Base-by-base conservation (phyloP, 2,797 vertebrate species). In the Pseudochirops cupreus region DNA sequence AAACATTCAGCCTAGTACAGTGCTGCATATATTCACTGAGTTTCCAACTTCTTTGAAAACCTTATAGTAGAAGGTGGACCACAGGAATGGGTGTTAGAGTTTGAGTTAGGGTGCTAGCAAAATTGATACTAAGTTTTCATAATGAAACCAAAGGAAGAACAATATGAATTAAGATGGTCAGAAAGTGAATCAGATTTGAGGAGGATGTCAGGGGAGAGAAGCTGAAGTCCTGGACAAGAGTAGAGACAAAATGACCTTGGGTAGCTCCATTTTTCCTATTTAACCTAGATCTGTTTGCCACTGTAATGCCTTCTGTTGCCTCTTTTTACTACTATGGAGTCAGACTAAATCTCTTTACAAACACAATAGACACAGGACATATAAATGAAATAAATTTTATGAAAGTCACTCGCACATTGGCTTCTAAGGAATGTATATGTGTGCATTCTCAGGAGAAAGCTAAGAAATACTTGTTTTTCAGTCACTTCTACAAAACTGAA, bases 401-500 rank as follows among this genome's bases (percentile, higher is more conserved):
- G 54, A 96, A 97, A 95, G 53, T 74, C 67, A 93, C 31, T 31
- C 87, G 58, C 11, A 53, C 0, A 67, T 87, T 82, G 92, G 3
- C 4, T 53, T 62, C 50, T 95, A 4, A 53, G 13, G 56, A 94
- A 87, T 54, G 7, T 10, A 54, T 54, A 54, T 54, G 52, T 90
- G 31, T 92, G 54, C 10, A 92, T 93, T 96, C 96, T 18, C 58
- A 92, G 91, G 52, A 58, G n/a, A 94, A 87, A 94, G 87, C 74
- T 39, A 53, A 53, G 31, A 57, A 6, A 18, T 26, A 0, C 0
- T n/a, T 95, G 67, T 82, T 57, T 4, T 24, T 29, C 92, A 91
- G 5, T 57, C 90, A 92, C 52, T 46, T 93, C 21, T 28, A 50
- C n/a, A 95, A 31, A 96, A 89, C 5, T 91, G 39, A 92, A 16